phyloP scores from a whole-genome alignment of 2,888 invertebrate genomes.

The Scaptomyza reducta region DNA sequence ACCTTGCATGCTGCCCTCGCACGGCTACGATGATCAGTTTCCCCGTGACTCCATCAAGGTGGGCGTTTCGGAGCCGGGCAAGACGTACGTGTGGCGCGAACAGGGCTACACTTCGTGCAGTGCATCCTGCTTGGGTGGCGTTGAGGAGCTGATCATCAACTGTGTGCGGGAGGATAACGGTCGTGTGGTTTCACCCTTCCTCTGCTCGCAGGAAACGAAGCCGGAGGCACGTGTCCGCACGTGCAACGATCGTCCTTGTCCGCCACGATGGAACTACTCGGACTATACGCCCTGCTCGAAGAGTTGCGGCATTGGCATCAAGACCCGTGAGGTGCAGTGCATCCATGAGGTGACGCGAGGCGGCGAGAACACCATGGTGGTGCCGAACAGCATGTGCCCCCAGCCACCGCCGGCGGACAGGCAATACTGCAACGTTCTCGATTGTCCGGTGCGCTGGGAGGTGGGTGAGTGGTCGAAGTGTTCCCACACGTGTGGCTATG shows the following conservation, averaged over 20 bases:
- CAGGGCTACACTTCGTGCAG: conserved; percentile 97
- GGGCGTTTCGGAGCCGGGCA: conserved; percentile 90
- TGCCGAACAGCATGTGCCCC: conserved; percentile 96
- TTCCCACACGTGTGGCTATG: conserved; percentile 95
- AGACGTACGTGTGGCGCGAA: conserved; percentile 94
- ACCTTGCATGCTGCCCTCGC: conserved; percentile 89
- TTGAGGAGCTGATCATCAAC: conserved; percentile 93
- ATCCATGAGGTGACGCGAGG: conserved; percentile 91
- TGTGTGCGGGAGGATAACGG: conserved; percentile 94
- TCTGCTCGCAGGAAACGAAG: conserved; percentile 93
- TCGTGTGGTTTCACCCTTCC: conserved; percentile 93
- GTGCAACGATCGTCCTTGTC: conserved; percentile 98
- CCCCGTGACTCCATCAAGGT: conserved; percentile 86
- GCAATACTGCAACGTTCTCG: conserved; percentile 95
- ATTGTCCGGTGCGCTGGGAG: conserved; percentile 96
- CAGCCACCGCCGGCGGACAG: conserved; percentile 95
- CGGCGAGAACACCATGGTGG: conserved; percentile 94
- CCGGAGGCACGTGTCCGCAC: conserved; percentile 95
- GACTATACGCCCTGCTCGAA: conserved; percentile 95
- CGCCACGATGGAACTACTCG: conserved; percentile 96
- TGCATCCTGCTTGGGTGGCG: conserved; percentile 95
- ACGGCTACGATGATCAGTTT: conserved; percentile 85
- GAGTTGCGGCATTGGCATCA: conserved; percentile 97
- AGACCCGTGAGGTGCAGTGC: conserved; percentile 90
- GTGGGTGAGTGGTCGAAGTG: conserved; percentile 95